phyloP scores from a whole-genome alignment of 30 jellyfish, hydroid and myxozoan species.

The Cassiopea andromeda region DNA sequence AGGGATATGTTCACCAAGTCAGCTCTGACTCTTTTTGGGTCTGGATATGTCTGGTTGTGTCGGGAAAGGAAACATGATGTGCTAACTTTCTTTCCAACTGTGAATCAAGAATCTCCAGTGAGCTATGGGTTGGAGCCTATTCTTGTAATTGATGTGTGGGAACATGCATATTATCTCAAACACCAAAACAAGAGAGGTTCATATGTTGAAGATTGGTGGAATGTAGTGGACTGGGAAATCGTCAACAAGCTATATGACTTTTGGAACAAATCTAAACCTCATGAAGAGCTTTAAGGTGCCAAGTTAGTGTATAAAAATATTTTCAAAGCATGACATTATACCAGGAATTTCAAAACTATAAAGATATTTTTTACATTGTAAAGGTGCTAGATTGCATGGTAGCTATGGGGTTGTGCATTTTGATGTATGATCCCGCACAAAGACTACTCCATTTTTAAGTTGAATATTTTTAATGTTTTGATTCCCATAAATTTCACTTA shows the following conservation, averaged over 20 bases:
- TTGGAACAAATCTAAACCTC: constrained; percentile 59
- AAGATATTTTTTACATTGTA: neutral
- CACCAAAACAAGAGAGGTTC: constrained; percentile 66
- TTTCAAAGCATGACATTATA: neutral
- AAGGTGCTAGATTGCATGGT: too few relatives aligned
- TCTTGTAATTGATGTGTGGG: constrained; percentile 88
- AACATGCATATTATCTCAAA: constrained; percentile 77
- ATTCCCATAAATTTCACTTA: too few relatives aligned
- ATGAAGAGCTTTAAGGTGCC: constrained; percentile 44
- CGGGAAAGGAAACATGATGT: constrained; percentile 61
- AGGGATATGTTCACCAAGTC: constrained; percentile 71
- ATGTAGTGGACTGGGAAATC: constrained; percentile 69
- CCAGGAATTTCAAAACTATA: neutral
- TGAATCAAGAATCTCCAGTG: constrained; percentile 67
- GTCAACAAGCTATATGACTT: constrained; percentile 66
- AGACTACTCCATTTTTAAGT: too few relatives aligned
- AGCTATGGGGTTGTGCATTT: too few relatives aligned
- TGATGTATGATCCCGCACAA: too few relatives aligned
- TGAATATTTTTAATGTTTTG: too few relatives aligned
- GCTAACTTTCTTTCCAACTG: constrained; percentile 69
- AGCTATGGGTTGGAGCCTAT: constrained; percentile 74
- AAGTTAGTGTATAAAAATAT: neutral
- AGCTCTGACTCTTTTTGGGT: constrained; percentile 81
- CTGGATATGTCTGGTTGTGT: constrained; percentile 93
- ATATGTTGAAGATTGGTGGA: constrained; percentile 82